Evolutionary conservation across 1,140 invertebrate genomes (phyloP).

Genomic region (Dinoponera quadriceps): DNA sequence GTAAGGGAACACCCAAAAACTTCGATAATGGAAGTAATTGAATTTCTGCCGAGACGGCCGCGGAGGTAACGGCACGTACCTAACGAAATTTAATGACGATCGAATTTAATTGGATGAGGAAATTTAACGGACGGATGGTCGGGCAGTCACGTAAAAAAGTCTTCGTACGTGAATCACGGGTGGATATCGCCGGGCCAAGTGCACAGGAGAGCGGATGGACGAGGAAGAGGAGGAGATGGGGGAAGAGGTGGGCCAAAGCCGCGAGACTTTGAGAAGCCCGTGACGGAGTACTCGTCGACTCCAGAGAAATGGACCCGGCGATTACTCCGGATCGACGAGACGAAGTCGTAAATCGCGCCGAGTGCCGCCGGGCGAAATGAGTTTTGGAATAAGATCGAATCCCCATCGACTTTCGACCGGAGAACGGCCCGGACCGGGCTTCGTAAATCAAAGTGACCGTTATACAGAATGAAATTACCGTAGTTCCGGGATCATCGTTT

Average conservation of each 20-base stretch:
- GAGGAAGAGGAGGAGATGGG: background rate
- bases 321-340: slow-evolving; percentile 57
- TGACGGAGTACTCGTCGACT: slow-evolving; percentile 61
- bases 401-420: slow-evolving; percentile 46
- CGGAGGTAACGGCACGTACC: slow-evolving; percentile 57
- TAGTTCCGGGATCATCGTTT: slow-evolving; percentile 42
- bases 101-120: slow-evolving; percentile 61
- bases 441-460: slow-evolving; percentile 57
- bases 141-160: slow-evolving; percentile 61
- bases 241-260: slow-evolving; percentile 31
- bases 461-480: slow-evolving; percentile 43
- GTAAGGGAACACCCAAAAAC: slow-evolving; percentile 58
- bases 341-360: slow-evolving; percentile 57
- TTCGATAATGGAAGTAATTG: slow-evolving; percentile 62
- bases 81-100: slow-evolving; percentile 62
- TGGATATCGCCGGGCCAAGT: slow-evolving; percentile 10
- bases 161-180: slow-evolving; percentile 53
- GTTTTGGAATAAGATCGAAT: slow-evolving; percentile 62
- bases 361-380: slow-evolving; percentile 35
- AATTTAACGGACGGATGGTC: slow-evolving; percentile 59
- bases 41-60: slow-evolving; percentile 50
- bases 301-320: slow-evolving; percentile 61
- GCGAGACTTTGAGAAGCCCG: slow-evolving; percentile 59
- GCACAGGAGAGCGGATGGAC: background rate
- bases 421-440: background rate